These are phyloP conservation scores for Casuarius casuarius DNA, from an alignment of 2,113 vertebrate species.

Conservation along the genomic window DNA sequence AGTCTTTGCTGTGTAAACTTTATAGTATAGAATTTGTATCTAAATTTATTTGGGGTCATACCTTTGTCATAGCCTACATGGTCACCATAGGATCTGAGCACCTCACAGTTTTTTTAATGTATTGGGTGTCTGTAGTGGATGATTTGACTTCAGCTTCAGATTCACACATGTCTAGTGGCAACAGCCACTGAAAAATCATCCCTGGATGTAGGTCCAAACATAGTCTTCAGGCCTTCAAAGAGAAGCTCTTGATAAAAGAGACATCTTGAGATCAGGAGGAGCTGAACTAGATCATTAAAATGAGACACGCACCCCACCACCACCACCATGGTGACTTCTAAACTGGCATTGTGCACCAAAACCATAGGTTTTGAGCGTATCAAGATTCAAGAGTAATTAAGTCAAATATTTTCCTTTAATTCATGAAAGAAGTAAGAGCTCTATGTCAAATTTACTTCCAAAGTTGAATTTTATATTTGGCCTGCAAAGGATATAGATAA, in stretches of 20 bases:
- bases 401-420: slow-evolving; percentile 59
- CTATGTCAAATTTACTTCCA: slow-evolving; percentile 28
- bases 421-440: not conserved
- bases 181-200: not conserved
- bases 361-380: not conserved
- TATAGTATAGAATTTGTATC: not conserved
- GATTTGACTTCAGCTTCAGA: not conserved
- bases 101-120: not conserved
- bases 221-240: not conserved
- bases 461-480: slow-evolving; percentile 12
- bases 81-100: not conserved
- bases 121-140: not conserved
- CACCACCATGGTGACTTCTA: fast-evolving
- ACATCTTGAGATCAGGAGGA: not conserved
- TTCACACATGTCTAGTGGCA: not conserved
- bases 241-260: not conserved
- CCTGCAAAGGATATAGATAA: not conserved
- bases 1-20: not conserved
- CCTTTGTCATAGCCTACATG: not conserved
- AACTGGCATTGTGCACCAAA: not conserved
- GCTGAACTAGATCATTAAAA: not conserved
- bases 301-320: not conserved
- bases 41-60: not conserved
- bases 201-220: not conserved
- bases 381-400: not conserved